phyloP scores from a whole-genome alignment of 2,113 vertebrate genomes.

The Ochotona princeps region DNA sequence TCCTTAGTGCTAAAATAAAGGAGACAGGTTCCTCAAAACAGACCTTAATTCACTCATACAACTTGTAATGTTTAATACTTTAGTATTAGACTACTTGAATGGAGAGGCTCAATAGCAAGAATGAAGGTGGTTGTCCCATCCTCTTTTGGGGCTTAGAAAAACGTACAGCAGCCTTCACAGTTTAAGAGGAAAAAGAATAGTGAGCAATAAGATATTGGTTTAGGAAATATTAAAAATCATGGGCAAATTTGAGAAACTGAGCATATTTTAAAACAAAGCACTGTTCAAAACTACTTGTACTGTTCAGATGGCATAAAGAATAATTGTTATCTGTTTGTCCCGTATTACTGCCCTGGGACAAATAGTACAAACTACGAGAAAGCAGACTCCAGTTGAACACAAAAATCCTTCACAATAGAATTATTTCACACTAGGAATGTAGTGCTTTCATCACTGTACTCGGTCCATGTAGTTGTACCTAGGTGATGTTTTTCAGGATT shows the following conservation, averaged over 20 bases:
- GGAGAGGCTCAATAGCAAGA: not conserved
- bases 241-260: not conserved
- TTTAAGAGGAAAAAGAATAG: not conserved
- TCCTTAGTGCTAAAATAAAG: not conserved
- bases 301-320: rapidly evolving
- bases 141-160: slow-evolving; percentile 16
- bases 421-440: not conserved
- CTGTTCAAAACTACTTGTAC: not conserved
- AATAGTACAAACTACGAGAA: not conserved
- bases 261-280: not conserved
- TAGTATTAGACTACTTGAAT: not conserved
- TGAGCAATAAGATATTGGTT: not conserved
- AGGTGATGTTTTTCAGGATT: not conserved
- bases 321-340: not conserved
- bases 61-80: not conserved
- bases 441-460: too few species aligned
- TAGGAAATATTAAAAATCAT: slow-evolving; percentile 9
- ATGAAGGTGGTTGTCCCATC: not conserved
- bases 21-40: not conserved
- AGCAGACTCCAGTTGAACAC: not conserved
- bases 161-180: not conserved
- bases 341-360: not conserved
- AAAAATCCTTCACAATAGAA: not conserved
- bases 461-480: not conserved
- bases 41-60: not conserved